These are phyloP conservation scores for Mareca penelope DNA, from an alignment of 2,797 vertebrate genomes.

Conservation along the genomic window DNA sequence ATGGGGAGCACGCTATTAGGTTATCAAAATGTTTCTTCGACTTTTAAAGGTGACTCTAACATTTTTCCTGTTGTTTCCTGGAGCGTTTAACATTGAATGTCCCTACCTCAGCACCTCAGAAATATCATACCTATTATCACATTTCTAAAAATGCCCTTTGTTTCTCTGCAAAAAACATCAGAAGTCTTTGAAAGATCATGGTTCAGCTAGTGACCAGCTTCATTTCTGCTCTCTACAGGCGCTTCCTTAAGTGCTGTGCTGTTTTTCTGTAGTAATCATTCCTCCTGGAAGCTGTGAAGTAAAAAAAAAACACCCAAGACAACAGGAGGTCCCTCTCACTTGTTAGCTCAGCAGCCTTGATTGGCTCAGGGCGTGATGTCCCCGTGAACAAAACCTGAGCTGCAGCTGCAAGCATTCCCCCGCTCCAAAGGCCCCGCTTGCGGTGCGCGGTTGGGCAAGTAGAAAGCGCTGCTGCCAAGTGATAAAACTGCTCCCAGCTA, in stretches of 20 bases:
- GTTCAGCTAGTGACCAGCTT: not conserved
- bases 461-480: slow-evolving; percentile 82
- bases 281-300: slow-evolving; percentile 74
- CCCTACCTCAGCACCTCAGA: not conserved
- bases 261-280: slow-evolving; percentile 61
- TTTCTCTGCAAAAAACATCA: not conserved
- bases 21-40: not conserved
- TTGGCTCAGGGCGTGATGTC: slow-evolving; percentile 63
- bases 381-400: slow-evolving; percentile 58
- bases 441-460: slow-evolving; percentile 67
- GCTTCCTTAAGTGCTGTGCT: slow-evolving; percentile 28
- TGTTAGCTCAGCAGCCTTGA: slow-evolving; percentile 62
- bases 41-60: not conserved
- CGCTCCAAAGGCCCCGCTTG: slow-evolving; percentile 70
- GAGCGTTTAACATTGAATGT: not conserved
- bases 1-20: not conserved
- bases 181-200: slow-evolving; percentile 19
- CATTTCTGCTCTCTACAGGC: slow-evolving; percentile 57
- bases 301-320: slow-evolving; percentile 50
- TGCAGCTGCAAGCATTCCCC: slow-evolving; percentile 66
- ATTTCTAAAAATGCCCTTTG: not conserved
- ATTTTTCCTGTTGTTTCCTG: not conserved
- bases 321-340: slow-evolving; percentile 73
- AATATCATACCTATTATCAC: not conserved
- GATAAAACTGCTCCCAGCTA: slow-evolving; percentile 86